Conservation (phyloP, 30 jellyfish, hydroid and myxozoan genomes). For the Aurelia sp. region DNA sequence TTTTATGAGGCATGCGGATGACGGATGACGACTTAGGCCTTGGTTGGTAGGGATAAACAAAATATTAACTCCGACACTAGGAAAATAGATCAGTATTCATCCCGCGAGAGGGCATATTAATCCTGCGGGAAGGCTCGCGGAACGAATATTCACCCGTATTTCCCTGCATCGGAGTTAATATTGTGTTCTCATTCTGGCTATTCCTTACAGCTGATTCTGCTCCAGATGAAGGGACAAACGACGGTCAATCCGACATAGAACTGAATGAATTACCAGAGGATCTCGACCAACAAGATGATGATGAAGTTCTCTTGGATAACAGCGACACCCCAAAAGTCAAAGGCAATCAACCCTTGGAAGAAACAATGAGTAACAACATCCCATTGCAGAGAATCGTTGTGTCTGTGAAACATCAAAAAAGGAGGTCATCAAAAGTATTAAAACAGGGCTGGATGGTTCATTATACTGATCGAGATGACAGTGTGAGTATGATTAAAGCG, state of each 20-base stretch:
- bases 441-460: slow-evolving; percentile 97
- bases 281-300: slow-evolving; percentile 68
- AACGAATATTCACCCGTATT: too few species aligned
- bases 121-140: too few species aligned
- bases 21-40: too few species aligned
- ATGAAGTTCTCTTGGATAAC: slow-evolving; percentile 49
- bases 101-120: too few species aligned
- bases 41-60: too few species aligned
- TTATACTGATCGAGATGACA: slow-evolving; percentile 76
- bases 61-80: too few species aligned
- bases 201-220: slow-evolving; percentile 64
- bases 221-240: slow-evolving; percentile 75
- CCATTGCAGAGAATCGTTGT: slow-evolving; percentile 95
- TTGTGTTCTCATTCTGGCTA: too few species aligned
- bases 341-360: slow-evolving; percentile 55
- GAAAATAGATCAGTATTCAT: too few species aligned
- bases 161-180: too few species aligned
- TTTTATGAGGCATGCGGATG: too few species aligned
- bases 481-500: slow-evolving; percentile 41
- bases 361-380: slow-evolving; percentile 82
- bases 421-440: slow-evolving; percentile 88
- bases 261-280: slow-evolving; percentile 65
- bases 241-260: slow-evolving; percentile 61
- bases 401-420: slow-evolving; percentile 83
- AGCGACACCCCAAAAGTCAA: slow-evolving; percentile 56